phyloP scores from a whole-genome alignment of 2,888 invertebrate genomes.

The Himalopsyche tibetana region DNA sequence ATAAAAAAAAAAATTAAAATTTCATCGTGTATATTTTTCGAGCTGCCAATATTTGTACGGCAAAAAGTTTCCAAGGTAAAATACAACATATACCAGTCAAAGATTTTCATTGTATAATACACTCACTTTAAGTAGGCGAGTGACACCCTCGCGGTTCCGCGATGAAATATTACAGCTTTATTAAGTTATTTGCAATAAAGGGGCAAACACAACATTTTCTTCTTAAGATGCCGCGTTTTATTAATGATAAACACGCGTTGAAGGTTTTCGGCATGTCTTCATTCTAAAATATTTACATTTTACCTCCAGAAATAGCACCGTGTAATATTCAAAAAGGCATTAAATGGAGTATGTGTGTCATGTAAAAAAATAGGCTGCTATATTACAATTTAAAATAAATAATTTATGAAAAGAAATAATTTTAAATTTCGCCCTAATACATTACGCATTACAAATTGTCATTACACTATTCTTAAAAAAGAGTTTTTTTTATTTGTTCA shows the following conservation, averaged over 20 bases:
- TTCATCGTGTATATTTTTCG: not conserved
- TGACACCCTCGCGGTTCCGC: constrained; percentile 17
- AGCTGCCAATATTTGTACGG: not conserved
- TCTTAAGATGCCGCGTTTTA: not conserved
- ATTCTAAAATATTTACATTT: not conserved
- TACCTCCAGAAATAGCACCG: not conserved
- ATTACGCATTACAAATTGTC: no score
- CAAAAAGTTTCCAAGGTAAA: not conserved
- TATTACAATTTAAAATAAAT: not conserved
- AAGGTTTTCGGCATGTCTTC: constrained; percentile 15
- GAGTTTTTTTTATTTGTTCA: no score
- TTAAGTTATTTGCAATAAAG: constrained; percentile 24
- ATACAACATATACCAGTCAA: not conserved
- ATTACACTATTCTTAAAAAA: no score
- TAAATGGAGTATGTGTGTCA: not conserved
- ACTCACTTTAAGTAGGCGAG: not conserved
- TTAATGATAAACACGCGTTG: constrained; percentile 30
- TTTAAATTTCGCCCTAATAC: no score
- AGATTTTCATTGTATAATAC: not conserved
- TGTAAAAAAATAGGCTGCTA: not conserved
- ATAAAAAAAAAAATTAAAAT: not conserved
- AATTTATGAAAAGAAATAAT: not conserved
- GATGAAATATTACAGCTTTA: constrained; percentile 30
- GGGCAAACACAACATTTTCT: not conserved
- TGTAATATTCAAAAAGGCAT: not conserved